Evolutionary conservation across 2,888 invertebrate genomes (phyloP), one percentile per base, ranked within the genome.

Genomic region (Chironomus riparius): DNA sequence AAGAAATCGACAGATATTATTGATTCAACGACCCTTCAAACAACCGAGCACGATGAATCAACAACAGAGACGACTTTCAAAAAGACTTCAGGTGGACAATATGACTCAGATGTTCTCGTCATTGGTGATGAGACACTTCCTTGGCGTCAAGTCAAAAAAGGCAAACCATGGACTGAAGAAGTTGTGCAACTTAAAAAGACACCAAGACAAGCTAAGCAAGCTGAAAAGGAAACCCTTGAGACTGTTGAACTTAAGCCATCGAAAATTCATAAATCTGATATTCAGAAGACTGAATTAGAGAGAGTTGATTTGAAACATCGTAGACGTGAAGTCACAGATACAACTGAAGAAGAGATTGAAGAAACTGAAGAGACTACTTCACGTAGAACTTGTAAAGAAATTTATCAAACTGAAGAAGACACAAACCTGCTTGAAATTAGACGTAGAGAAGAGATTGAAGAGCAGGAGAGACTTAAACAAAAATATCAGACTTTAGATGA

Each of bases 101-200:
- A 80, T 71, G 78, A 78, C 62, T 77, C 78, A 15, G 86, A 87
- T 78, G 15, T 48, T n/a, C 28, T 77, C 1, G 86, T 87, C 13
- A 78, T 83, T 78, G 87, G 86, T 38, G 88, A 88, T 80, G 87
- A 87, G 81, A 83, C 85, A 47, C 79, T 88, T 78, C 86, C 87
- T 21, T 88, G 88, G 88, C 82, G 87, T 78, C 81, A 79, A 73
- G 79, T 77, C 76, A 77, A 77, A 70, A 78, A 76, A 76, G 65
- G 72, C 61, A 84, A 87, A 80, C 87, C 88, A 10, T 88, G 88
- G 89, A 92, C 88, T 3, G 87, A 91, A 80, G 89, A 92, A 82
- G 86, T 87, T 78, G 85, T 89, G 15, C 84, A 82, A 61, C 80
- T 89, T 28, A 89, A 88, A 79, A 85, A 84, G 79, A 82, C 85